A percentile compares a stretch with the other conserved stretches of the same genome.
phyloP scores from a whole-genome alignment of 2,797 vertebrate species.

The Rhynchotus rufescens region DNA sequence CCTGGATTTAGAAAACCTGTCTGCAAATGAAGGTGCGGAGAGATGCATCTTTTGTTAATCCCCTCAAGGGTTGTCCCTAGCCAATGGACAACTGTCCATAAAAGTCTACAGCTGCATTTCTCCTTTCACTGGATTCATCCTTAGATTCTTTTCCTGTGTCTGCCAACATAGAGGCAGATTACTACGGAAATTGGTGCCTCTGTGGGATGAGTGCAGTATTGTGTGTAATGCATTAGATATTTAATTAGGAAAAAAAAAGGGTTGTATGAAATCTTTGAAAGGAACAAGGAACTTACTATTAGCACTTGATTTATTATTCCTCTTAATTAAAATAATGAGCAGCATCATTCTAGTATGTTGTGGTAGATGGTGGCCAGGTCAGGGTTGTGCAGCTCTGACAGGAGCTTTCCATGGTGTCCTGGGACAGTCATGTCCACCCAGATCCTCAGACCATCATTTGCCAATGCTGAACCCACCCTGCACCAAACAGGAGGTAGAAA shows the following conservation, averaged over 20 bases:
- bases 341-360: not conserved
- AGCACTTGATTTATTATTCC: not conserved
- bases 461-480: not conserved
- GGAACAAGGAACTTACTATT: not conserved
- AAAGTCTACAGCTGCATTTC: not conserved
- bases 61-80: too few species aligned
- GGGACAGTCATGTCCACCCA: fast-evolving
- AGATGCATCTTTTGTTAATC: not conserved
- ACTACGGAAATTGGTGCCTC: not conserved
- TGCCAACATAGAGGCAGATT: not conserved
- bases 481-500: not conserved
- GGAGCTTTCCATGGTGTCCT: fast-evolving
- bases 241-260: not conserved
- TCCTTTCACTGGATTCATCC: fast-evolving
- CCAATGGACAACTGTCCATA: fast-evolving
- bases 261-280: not conserved
- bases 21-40: not conserved
- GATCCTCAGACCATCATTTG: not conserved
- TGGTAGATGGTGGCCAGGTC: not conserved
- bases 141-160: not conserved
- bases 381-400: not conserved
- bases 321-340: slow-evolving; percentile 28
- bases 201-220: not conserved
- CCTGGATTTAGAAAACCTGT: not conserved
- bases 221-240: not conserved